phyloP scores from a whole-genome alignment of 2,888 invertebrate species.

The Oscheius sp. region DNA sequence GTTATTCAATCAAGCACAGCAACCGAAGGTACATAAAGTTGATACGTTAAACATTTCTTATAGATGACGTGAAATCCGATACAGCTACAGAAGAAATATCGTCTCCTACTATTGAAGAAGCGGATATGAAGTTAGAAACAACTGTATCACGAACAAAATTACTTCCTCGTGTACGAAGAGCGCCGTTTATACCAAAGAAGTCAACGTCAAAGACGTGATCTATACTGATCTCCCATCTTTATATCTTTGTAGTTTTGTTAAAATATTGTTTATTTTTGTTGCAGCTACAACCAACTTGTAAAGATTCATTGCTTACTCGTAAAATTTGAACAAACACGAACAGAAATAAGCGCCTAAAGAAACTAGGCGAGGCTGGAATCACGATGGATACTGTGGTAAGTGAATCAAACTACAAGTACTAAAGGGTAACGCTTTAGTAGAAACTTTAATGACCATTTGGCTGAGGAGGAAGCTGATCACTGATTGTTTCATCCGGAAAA shows the following conservation, averaged over 20 bases:
- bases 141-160: too few species aligned
- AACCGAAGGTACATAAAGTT: too few species aligned
- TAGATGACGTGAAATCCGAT: too few species aligned
- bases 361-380: constrained; percentile 17
- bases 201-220: too few species aligned
- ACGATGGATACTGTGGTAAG: constrained; percentile 21
- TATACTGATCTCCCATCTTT: too few species aligned
- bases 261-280: neutral
- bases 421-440: neutral
- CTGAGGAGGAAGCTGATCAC: constrained; percentile 37
- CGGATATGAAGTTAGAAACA: too few species aligned
- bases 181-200: too few species aligned
- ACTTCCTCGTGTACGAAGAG: too few species aligned
- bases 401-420: constrained; percentile 11
- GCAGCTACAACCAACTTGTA: neutral
- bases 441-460: constrained; percentile 5
- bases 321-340: constrained; percentile 26
- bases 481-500: constrained; percentile 67
- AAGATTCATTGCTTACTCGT: constrained; percentile 24
- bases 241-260: neutral
- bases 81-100: too few species aligned
- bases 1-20: too few species aligned
- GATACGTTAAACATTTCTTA: too few species aligned
- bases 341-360: constrained; percentile 2
- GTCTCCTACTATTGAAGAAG: too few species aligned